Base-by-base conservation (phyloP, 1,140 invertebrate genomes). In the Lordiphosa stackelbergi region DNA sequence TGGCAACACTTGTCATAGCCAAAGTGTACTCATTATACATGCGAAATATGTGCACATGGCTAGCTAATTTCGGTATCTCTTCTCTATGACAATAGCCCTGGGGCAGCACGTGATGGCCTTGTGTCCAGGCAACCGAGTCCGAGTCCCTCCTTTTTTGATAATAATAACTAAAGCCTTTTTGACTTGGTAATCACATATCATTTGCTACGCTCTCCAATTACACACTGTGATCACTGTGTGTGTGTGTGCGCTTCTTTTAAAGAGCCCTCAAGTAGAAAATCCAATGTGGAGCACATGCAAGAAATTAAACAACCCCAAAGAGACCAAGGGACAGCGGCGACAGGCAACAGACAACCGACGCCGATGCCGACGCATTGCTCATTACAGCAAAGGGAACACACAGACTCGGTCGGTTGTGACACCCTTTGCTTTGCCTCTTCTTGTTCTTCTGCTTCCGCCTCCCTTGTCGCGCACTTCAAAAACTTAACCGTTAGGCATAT, bases 401-500 rank as follows among this genome's bases (percentile, higher is more conserved):
- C 48, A 35, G 11, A 13, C 22, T 28, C 11, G 11, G 8, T 12
- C 8, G 47, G 62, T 58, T n/a, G n/a, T 61, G 68, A 81, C 68
- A 74, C 59, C 60, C 56, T 60, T 59, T 72, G 73, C 57, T 57
- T 62, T 74, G 62, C 72, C 57, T 48, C 41, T 19, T 36, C 13
- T 12, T 31, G 49, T 19, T 36, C 45, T 35, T 37, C 31, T 19
- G 11, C 49, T 45, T 53, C 36, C 38, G 41, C 12, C 19, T 38
- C 34, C 10, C 34, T 53, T 45, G 53, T 52, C 53, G 60, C 65
- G 60, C 69, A 81, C 77, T 81, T 81, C 77, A 81, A 83, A 81
- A 81, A 81, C 77, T 83, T 81, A 81, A 81, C 77, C 77, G 77
- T 81, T 83, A 66, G 77, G 77, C 77, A 81, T 81, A 83, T 81